Percentiles rank a stretch among this genome's conserved stretches.
Evolutionary conservation across 2,888 invertebrate species (phyloP).

Genomic region (Lasioglossum pauxillum): DNA sequence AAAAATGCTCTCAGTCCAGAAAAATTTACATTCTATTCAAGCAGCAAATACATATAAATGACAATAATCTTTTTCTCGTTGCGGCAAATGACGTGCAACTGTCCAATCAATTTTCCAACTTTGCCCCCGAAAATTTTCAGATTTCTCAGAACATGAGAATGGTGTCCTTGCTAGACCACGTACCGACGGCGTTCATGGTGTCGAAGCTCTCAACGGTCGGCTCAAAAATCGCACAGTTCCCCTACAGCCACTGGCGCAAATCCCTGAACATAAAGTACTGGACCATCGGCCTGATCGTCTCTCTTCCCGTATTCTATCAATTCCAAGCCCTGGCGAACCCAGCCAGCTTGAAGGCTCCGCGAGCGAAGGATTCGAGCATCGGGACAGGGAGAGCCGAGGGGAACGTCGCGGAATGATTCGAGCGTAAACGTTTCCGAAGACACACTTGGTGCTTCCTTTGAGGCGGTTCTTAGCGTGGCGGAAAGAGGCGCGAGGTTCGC

Average conservation of each 20-base stretch:
- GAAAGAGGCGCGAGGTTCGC: conserved; percentile 10
- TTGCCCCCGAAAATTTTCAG: background rate
- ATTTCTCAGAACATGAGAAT: conserved; percentile 27
- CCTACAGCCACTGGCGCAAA: conserved; percentile 40
- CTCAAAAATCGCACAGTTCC: conserved; percentile 28
- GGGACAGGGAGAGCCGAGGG: background rate
- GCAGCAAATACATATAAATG: background rate
- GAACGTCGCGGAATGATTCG: conserved; percentile 15
- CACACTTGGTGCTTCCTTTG: conserved; percentile 25
- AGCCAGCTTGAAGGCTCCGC: background rate
- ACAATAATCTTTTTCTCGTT: background rate
- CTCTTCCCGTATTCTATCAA: conserved; percentile 49
- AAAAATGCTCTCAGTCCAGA: background rate
- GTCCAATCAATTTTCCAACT: background rate
- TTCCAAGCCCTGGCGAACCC: conserved; percentile 15
- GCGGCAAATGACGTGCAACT: background rate
- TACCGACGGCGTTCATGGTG: background rate
- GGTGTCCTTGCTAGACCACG: conserved; percentile 24
- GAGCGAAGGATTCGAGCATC: background rate
- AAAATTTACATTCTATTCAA: background rate
- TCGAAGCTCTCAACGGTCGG: conserved; percentile 8
- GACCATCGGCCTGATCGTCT: conserved; percentile 45
- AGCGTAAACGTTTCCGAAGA: conserved; percentile 11
- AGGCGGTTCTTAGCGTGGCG: background rate
- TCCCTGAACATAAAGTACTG: conserved; percentile 30